These are phyloP conservation scores for Myopa testacea DNA, from an alignment of 2,888 invertebrate genomes.

Conservation along the genomic window DNA sequence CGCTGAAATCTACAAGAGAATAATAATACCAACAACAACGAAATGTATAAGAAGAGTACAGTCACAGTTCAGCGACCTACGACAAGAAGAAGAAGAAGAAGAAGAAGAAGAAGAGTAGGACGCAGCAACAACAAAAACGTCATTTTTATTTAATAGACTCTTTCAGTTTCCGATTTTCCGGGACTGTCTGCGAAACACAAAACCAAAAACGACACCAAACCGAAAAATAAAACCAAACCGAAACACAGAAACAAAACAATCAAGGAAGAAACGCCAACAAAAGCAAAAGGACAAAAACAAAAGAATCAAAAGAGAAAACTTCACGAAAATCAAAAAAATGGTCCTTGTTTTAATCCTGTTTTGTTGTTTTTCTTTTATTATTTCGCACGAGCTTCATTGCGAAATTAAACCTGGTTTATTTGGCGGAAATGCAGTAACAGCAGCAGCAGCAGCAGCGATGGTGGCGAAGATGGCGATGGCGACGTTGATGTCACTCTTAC, in stretches of 20 bases:
- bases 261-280: not conserved
- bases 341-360: conserved; percentile 12
- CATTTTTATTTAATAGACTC: too few species aligned
- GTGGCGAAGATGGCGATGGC: not conserved
- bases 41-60: not conserved
- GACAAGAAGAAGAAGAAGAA: not conserved
- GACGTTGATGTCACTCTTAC: not conserved
- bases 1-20: not conserved
- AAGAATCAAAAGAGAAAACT: conserved; percentile 6
- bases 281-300: not conserved
- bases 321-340: not conserved
- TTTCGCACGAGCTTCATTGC: conserved; percentile 3
- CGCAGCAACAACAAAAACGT: too few species aligned
- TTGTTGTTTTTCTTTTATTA: not conserved
- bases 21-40: not conserved
- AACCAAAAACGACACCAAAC: not conserved
- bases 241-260: conserved; percentile 20
- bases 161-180: too few species aligned
- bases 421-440: conserved; percentile 26
- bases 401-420: conserved; percentile 33
- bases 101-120: too few species aligned
- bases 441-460: not conserved
- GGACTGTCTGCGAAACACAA: too few species aligned
- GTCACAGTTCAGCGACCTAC: conserved; percentile 30
- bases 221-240: conserved; percentile 15